Evolutionary conservation across 2,888 invertebrate species (phyloP).

Genomic region (Hydriomena furcata): DNA sequence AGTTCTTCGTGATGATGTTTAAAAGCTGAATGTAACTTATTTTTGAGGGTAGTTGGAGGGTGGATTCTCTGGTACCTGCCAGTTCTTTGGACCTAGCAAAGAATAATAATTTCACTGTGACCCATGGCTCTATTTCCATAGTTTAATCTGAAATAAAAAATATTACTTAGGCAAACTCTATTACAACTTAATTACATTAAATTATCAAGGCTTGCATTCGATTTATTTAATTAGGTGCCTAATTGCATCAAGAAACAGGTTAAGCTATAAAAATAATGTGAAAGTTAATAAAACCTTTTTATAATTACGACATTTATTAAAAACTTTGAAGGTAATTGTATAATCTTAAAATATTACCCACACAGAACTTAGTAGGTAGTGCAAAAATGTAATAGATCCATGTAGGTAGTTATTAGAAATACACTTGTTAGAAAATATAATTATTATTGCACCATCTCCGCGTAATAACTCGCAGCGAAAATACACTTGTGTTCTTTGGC

Average conservation of each 20-base stretch:
- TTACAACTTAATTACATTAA: no score
- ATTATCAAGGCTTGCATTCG: not conserved
- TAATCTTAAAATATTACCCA: no score
- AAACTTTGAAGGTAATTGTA: no score
- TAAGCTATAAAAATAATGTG: not conserved
- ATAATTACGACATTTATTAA: no score
- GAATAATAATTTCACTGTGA: conserved; percentile 89
- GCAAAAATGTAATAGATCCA: no score
- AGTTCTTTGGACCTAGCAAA: conserved; percentile 96
- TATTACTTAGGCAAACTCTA: not conserved
- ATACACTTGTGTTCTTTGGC: conserved; percentile 15
- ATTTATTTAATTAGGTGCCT: not conserved
- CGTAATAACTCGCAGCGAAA: not conserved
- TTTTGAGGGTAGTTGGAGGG: conserved; percentile 75
- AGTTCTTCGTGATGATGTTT: conserved; percentile 83
- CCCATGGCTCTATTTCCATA: conserved; percentile 74
- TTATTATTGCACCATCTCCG: no score
- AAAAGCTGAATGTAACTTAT: conserved; percentile 84
- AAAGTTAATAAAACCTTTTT: no score
- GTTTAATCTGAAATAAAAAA: conserved; percentile 45
- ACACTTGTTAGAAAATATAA: no score
- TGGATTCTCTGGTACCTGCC: conserved; percentile 84
- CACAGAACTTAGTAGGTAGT: no score
- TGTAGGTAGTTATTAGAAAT: no score
- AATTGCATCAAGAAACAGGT: not conserved